Evolutionary conservation across 1,140 invertebrate genomes (phyloP).

Genomic region (Diorhabda carinulata): DNA sequence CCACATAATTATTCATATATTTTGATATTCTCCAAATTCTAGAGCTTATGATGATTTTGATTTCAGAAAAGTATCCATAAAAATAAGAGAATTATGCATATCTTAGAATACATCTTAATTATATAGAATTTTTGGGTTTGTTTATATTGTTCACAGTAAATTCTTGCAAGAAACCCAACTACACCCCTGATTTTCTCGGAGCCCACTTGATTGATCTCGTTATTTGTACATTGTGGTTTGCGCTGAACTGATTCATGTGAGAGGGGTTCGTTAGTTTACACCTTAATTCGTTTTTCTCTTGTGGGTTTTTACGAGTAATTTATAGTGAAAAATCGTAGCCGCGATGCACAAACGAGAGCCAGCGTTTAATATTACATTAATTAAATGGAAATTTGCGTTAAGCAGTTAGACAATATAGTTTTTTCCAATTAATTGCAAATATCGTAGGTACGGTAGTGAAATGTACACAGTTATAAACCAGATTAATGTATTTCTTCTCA

Average conservation of each 20-base stretch:
- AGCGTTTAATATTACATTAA: background rate
- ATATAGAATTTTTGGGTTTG: background rate
- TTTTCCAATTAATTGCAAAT: no score
- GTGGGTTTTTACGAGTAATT: constrained; percentile 3
- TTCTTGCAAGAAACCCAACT: background rate
- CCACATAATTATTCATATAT: background rate
- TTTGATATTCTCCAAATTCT: background rate
- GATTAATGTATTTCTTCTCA: no score
- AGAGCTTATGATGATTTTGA: background rate
- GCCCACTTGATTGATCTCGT: constrained; percentile 20
- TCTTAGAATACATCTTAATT: background rate
- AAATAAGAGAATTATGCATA: background rate
- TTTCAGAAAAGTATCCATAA: background rate
- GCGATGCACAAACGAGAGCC: constrained; percentile 16
- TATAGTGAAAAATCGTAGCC: constrained; percentile 12
- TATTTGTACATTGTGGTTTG: constrained; percentile 17
- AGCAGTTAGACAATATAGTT: no score
- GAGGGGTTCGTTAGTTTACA: constrained; percentile 19
- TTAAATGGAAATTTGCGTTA: background rate
- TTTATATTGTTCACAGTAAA: background rate
- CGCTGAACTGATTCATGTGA: constrained; percentile 14
- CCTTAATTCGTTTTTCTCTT: constrained; percentile 6
- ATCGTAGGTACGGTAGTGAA: no score
- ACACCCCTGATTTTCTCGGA: background rate
- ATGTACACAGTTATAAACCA: no score